These are phyloP conservation scores for Trissolcus brochymenae DNA, from an alignment of 2,888 invertebrate genomes.

Conservation along the genomic window DNA sequence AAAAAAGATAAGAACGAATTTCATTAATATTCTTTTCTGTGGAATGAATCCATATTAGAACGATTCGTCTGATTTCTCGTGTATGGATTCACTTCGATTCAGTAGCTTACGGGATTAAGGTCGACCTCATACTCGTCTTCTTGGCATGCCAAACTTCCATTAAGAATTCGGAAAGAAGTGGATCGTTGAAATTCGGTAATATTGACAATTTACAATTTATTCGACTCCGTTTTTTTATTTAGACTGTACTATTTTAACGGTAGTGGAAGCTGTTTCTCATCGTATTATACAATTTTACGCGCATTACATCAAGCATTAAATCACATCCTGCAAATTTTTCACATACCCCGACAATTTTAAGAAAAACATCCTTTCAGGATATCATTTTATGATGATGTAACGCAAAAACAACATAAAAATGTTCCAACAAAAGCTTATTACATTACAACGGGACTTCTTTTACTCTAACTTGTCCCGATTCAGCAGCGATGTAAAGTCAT, in stretches of 20 bases:
- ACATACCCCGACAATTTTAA: too few relatives aligned
- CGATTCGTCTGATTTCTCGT: conserved; percentile 57
- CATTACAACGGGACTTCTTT: neutral
- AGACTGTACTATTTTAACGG: conserved; percentile 23
- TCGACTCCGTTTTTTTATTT: conserved; percentile 54
- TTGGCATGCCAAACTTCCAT: conserved; percentile 65
- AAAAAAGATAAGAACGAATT: conserved; percentile 43
- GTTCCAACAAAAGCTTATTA: neutral
- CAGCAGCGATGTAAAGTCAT: neutral
- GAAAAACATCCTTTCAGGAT: too few relatives aligned
- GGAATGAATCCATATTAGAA: conserved; percentile 54
- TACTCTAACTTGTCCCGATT: too few relatives aligned
- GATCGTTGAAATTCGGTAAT: conserved; percentile 62
- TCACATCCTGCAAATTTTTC: too few relatives aligned
- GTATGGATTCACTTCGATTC: conserved; percentile 55
- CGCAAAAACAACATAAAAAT: too few relatives aligned
- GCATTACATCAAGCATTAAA: conserved; percentile 2
- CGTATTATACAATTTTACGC: conserved; percentile 33
- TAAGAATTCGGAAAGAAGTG: conserved; percentile 69
- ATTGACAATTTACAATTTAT: conserved; percentile 59
- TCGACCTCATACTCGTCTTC: conserved; percentile 61
- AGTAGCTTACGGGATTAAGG: conserved; percentile 64
- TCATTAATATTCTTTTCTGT: conserved; percentile 53
- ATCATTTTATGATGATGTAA: too few relatives aligned
- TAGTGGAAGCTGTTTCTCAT: conserved; percentile 32